Evolutionary conservation across 2,797 vertebrate species (phyloP).

Genomic region (Mallotus villosus): DNA sequence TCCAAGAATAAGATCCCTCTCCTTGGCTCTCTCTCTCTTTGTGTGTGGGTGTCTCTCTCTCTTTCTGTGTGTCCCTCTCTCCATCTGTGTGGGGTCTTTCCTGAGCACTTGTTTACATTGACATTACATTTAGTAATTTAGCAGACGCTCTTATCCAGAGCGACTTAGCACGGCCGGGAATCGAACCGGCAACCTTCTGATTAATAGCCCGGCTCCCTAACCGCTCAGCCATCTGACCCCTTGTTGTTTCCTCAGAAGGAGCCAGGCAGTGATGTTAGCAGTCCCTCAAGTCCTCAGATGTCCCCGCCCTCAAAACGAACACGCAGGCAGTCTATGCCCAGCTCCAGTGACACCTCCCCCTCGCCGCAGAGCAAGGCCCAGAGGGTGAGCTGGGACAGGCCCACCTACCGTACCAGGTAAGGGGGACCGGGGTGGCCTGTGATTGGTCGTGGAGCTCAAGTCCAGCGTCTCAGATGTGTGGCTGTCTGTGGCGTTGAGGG

Average conservation of each 20-base stretch:
- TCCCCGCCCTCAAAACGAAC: constrained; percentile 91
- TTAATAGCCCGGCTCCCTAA: too few species aligned
- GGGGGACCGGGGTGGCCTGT: neutral
- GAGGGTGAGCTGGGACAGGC: constrained; percentile 91
- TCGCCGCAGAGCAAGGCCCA: constrained; percentile 88
- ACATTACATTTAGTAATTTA: too few species aligned
- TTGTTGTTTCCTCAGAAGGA: constrained; percentile 82
- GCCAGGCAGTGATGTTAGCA: constrained; percentile 87
- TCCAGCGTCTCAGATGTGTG: neutral
- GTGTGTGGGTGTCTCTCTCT: too few species aligned
- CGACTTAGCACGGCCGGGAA: too few species aligned
- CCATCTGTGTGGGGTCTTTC: neutral
- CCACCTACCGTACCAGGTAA: constrained; percentile 92
- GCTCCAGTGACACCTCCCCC: constrained; percentile 92
- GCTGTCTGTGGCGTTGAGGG: neutral
- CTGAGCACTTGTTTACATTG: too few species aligned
- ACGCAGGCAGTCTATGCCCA: constrained; percentile 87
- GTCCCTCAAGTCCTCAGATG: constrained; percentile 87
- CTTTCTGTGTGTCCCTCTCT: neutral
- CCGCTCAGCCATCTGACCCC: too few species aligned
- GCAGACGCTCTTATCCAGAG: too few species aligned
- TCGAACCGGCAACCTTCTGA: too few species aligned
- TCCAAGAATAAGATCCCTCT: too few species aligned
- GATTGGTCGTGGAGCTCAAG: neutral
- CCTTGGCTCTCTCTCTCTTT: too few species aligned